Percentiles rank a stretch among this genome's conserved stretches.
Evolutionary conservation across 2,113 vertebrate species (phyloP).

Genomic region (Gallinago undulata): DNA sequence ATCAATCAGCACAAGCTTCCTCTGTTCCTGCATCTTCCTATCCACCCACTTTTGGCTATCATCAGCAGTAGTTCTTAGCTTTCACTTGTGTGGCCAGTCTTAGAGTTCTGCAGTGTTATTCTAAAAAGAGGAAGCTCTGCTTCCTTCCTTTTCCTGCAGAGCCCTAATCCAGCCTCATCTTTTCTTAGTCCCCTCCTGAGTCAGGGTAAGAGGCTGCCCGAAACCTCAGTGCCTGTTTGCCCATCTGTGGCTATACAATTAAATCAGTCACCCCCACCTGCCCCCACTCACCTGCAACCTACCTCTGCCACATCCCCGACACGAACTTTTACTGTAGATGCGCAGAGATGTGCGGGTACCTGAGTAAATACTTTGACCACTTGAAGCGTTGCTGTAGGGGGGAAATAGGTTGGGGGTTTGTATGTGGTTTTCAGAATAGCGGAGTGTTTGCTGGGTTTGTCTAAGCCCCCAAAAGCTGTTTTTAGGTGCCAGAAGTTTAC

Average conservation of each 20-base stretch:
- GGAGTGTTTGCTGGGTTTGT: accelerated
- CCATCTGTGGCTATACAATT: not conserved
- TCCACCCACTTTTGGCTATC: not conserved
- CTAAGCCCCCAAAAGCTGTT: not conserved
- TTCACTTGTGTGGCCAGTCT: not conserved
- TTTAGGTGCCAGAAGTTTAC: not conserved
- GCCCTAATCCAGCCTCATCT: not conserved
- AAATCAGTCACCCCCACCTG: accelerated
- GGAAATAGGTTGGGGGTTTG: not conserved
- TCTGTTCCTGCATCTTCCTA: not conserved
- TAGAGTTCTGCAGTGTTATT: not conserved
- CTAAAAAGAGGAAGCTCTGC: not conserved
- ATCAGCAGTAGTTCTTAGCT: not conserved
- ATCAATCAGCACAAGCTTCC: not conserved
- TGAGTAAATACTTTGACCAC: not conserved
- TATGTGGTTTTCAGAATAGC: not conserved
- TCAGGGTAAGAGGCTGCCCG: not conserved
- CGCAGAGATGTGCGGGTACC: not conserved
- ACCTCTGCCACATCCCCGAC: not conserved
- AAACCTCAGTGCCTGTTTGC: not conserved
- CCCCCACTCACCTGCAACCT: not conserved
- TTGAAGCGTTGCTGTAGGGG: not conserved
- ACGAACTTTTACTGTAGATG: not conserved
- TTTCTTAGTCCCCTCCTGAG: not conserved
- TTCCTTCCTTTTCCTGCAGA: not conserved